Conservation (phyloP, 2,797 vertebrate species). For the Coluber constrictor region DNA sequence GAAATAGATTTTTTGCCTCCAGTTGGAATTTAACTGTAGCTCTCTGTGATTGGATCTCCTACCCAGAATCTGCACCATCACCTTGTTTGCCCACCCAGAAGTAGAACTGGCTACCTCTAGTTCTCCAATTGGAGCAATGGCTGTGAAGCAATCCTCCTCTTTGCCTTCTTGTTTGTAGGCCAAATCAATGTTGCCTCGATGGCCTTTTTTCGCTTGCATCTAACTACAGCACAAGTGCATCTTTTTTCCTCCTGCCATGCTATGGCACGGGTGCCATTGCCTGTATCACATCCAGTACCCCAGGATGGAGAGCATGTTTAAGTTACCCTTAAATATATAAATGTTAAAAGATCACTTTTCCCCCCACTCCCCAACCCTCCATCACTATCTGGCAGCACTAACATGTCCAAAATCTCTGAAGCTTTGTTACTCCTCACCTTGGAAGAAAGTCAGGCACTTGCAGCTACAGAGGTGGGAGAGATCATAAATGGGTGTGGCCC, state of each 20-base stretch:
- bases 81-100: not conserved
- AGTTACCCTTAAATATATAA: not conserved
- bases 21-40: not conserved
- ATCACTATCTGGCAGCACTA: not conserved
- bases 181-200: not conserved
- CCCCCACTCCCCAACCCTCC: not conserved
- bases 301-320: not conserved
- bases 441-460: not conserved
- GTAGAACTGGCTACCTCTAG: not conserved
- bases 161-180: not conserved
- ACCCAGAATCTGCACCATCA: not conserved
- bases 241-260: not conserved
- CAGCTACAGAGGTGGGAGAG: not conserved
- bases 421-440: not conserved
- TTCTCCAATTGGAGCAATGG: not conserved
- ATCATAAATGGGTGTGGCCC: not conserved
- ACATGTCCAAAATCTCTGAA: not conserved
- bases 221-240: not conserved
- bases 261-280: too few relatives aligned
- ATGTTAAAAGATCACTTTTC: not conserved
- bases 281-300: not conserved
- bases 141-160: not conserved
- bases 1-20: not conserved
- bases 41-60: not conserved
- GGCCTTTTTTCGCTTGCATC: not conserved